Evolutionary conservation across 2,888 invertebrate species (phyloP).

Genomic region (Toxonevra muliebris): DNA sequence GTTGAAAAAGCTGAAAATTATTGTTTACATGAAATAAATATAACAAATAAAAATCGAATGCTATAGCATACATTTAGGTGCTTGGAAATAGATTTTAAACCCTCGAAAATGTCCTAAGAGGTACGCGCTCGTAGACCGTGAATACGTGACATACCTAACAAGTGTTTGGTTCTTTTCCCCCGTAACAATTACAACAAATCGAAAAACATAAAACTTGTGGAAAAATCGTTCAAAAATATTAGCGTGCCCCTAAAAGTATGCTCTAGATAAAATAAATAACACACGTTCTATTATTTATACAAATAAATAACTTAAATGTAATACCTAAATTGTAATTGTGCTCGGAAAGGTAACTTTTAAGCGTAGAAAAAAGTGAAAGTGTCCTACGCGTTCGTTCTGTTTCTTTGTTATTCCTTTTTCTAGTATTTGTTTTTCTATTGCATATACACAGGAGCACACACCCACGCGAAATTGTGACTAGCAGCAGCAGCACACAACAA

Average conservation of each 20-base stretch:
- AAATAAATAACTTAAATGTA: constrained; percentile 7
- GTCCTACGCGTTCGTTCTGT: background rate
- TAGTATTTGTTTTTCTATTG: constrained; percentile 9
- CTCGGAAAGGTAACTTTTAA: constrained; percentile 17
- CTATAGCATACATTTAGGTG: background rate
- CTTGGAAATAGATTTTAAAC: background rate
- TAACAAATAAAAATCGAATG: background rate
- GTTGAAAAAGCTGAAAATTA: constrained; percentile 1
- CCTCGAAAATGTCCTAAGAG: too few species aligned
- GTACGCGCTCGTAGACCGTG: too few species aligned
- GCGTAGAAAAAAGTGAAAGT: constrained; percentile 2
- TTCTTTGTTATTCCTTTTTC: constrained; percentile 30
- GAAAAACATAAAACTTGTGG: constrained; percentile 2
- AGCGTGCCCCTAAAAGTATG: constrained; percentile 12
- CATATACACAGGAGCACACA: constrained; percentile 29
- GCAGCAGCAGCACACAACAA: background rate
- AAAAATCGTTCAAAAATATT: constrained; percentile 20
- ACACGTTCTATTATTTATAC: constrained; percentile 6
- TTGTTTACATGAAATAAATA: background rate
- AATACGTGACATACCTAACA: constrained; percentile 12
- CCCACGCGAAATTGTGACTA: constrained; percentile 13
- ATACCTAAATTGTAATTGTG: background rate
- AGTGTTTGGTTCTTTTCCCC: constrained; percentile 7
- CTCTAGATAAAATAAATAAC: background rate
- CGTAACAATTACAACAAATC: background rate